Percentiles rank a stretch among this genome's conserved stretches.
phyloP scores from a whole-genome alignment of 2,113 vertebrate genomes.

The Pampusana beccarii region DNA sequence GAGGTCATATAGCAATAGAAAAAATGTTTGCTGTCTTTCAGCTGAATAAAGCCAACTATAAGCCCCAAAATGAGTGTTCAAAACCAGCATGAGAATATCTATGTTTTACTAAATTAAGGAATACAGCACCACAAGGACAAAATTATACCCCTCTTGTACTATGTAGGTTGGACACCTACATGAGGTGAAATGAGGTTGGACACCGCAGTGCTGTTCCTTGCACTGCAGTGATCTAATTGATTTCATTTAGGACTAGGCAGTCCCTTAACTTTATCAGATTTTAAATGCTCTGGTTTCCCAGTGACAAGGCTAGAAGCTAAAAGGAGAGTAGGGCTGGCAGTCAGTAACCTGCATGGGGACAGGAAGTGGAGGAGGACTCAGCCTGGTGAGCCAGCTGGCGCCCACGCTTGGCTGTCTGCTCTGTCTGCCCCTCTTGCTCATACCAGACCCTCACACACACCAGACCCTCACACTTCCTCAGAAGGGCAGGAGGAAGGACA shows the following conservation, averaged over 20 bases:
- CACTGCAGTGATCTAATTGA: background rate
- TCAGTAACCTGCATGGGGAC: background rate
- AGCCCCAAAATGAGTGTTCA: conserved; percentile 6
- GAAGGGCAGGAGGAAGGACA: no score
- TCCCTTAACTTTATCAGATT: background rate
- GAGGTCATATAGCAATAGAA: background rate
- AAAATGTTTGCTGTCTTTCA: conserved; percentile 19
- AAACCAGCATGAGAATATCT: background rate
- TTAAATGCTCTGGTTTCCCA: background rate
- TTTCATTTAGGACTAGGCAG: background rate
- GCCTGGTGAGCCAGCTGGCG: background rate
- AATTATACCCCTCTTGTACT: background rate
- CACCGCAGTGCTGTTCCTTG: background rate
- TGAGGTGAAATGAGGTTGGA: background rate
- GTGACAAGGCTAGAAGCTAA: background rate
- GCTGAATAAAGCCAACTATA: conserved; percentile 35
- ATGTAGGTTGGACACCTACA: no score
- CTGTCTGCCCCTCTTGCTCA: background rate
- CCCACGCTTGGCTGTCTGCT: background rate
- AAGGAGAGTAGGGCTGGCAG: background rate
- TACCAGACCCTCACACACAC: background rate
- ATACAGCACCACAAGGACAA: background rate
- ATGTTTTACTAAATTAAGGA: background rate
- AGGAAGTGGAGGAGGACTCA: no score
- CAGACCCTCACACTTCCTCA: background rate